These are phyloP conservation scores for Theodoxus fluviatilis DNA, from an alignment of 2,888 invertebrate genomes.

Conservation along the genomic window DNA sequence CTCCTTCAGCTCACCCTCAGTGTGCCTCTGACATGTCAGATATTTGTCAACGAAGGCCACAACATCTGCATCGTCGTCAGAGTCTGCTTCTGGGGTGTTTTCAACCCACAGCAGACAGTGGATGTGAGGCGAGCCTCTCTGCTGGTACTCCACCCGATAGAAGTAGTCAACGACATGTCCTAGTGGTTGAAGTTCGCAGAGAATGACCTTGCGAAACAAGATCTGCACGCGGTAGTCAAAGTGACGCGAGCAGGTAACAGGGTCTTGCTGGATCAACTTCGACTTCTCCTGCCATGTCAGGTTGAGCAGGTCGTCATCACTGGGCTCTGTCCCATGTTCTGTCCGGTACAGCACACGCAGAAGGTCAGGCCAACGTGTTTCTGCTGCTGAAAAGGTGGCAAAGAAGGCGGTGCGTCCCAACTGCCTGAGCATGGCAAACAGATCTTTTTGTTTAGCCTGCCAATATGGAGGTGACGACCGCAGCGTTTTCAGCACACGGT, in stretches of 20 bases:
- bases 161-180: constrained; percentile 37
- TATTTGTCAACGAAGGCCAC: constrained; percentile 30
- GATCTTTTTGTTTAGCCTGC: constrained; percentile 25
- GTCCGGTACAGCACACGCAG: not conserved
- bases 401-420: constrained; percentile 36
- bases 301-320: not conserved
- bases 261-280: constrained; percentile 36
- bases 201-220: constrained; percentile 30
- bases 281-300: constrained; percentile 35
- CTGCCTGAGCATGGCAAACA: constrained; percentile 38
- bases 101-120: constrained; percentile 39
- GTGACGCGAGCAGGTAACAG: constrained; percentile 41
- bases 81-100: constrained; percentile 34
- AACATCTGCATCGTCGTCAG: constrained; percentile 29
- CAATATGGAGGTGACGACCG: constrained; percentile 21
- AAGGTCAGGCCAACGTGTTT: constrained; percentile 29
- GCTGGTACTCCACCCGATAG: constrained; percentile 41
- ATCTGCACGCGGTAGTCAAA: constrained; percentile 38
- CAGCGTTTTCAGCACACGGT: constrained; percentile 27
- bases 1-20: constrained; percentile 25
- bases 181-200: constrained; percentile 30
- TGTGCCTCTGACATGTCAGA: constrained; percentile 33
- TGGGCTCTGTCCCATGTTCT: not conserved
- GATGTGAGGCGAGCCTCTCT: constrained; percentile 42
- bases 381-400: constrained; percentile 33